Conservation (phyloP, 2,113 vertebrate species). For the Odocoileus hemionus region DNA sequence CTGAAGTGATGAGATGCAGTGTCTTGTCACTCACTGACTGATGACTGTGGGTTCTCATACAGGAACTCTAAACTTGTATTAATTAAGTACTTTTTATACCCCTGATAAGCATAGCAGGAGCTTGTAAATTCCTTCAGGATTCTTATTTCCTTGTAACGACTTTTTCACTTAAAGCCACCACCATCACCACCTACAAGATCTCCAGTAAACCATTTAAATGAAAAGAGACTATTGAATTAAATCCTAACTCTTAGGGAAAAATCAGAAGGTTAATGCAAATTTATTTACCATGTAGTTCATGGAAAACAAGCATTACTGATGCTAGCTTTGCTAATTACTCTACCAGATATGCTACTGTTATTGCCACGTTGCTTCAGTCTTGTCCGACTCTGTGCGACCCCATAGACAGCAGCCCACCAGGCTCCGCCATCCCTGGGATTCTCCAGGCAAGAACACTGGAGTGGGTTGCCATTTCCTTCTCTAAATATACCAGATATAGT, state of each 20-base stretch:
- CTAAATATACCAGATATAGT: not conserved
- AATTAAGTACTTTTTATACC: not conserved
- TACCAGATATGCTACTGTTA: too few relatives aligned
- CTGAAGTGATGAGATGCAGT: not conserved
- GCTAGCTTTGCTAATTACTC: not conserved
- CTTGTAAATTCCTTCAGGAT: not conserved
- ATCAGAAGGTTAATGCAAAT: not conserved
- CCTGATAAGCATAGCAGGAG: not conserved
- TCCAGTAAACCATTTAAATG: not conserved
- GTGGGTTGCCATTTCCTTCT: too few relatives aligned
- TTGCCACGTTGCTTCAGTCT: too few relatives aligned
- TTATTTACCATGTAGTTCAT: not conserved
- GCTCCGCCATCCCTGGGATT: too few relatives aligned
- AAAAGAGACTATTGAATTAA: not conserved
- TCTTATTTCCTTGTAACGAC: not conserved
- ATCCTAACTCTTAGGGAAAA: not conserved
- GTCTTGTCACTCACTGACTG: not conserved
- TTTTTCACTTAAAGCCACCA: not conserved
- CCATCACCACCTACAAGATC: not conserved
- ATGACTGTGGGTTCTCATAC: not conserved
- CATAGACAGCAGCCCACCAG: too few relatives aligned
- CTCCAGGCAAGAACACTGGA: too few relatives aligned
- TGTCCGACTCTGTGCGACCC: too few relatives aligned
- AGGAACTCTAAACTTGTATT: not conserved
- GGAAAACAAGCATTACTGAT: not conserved